These are phyloP conservation scores for Apamea crenata DNA, from an alignment of 2,888 invertebrate genomes.

Conservation along the genomic window DNA sequence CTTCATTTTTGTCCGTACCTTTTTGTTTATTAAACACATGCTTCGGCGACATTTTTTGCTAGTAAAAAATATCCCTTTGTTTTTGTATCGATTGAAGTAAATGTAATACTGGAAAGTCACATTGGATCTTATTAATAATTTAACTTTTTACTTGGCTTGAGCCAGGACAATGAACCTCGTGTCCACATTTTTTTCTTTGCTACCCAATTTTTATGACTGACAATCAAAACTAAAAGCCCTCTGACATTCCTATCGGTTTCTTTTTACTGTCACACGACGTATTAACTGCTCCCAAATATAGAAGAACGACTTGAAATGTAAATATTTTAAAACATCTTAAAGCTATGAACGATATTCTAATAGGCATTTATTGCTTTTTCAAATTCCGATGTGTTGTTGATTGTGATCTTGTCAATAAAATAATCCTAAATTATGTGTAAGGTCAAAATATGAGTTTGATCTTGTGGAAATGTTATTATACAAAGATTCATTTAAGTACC, in stretches of 20 bases:
- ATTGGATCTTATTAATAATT: constrained; percentile 67
- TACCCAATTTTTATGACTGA: constrained; percentile 65
- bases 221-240: constrained; percentile 66
- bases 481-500: not conserved
- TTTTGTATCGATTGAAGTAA: constrained; percentile 56
- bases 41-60: constrained; percentile 67
- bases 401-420: constrained; percentile 44
- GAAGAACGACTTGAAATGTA: constrained; percentile 41
- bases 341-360: constrained; percentile 47
- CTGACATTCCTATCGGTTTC: constrained; percentile 56
- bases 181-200: constrained; percentile 58
- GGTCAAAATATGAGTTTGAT: constrained; percentile 6
- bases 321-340: constrained; percentile 56
- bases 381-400: constrained; percentile 41
- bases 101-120: constrained; percentile 61
- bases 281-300: constrained; percentile 59
- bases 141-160: constrained; percentile 58
- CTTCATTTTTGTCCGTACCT: constrained; percentile 75
- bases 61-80: constrained; percentile 64
- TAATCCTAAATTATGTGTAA: constrained; percentile 16
- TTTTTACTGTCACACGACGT: constrained; percentile 52
- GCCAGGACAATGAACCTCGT: constrained; percentile 59
- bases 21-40: constrained; percentile 67
- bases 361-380: constrained; percentile 47
- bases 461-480: not conserved